Percentiles rank a stretch among this genome's conserved stretches.
phyloP scores from a whole-genome alignment of 2,888 invertebrate genomes.

The Timandra comae region DNA sequence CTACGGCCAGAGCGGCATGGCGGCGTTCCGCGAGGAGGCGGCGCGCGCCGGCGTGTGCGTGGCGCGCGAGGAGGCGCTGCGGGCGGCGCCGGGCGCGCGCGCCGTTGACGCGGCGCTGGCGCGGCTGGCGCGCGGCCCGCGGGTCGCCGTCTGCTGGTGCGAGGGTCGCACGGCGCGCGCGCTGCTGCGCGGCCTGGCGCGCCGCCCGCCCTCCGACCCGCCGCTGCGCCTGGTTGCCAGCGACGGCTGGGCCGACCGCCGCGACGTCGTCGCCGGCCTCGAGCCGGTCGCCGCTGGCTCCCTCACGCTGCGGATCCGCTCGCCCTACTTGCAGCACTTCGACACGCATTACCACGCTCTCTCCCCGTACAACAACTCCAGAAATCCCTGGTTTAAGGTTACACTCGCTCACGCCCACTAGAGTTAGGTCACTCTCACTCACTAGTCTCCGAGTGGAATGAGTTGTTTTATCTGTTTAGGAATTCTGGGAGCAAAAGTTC shows the following conservation, averaged over 20 bases:
- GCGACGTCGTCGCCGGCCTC: constrained; percentile 82
- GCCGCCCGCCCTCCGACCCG: constrained; percentile 61
- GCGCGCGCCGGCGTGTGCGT: constrained; percentile 82
- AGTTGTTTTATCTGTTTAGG: no score
- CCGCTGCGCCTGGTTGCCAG: constrained; percentile 78
- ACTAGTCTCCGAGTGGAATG: no score
- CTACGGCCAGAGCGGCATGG: constrained; percentile 86
- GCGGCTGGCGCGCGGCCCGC: constrained; percentile 46
- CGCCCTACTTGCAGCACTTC: constrained; percentile 80
- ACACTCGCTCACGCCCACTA: no score
- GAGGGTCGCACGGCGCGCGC: constrained; percentile 83
- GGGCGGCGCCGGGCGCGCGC: constrained; percentile 27
- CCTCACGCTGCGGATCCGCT: constrained; percentile 85
- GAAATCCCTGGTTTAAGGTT: constrained; percentile 84
- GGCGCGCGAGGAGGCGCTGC: constrained; percentile 71
- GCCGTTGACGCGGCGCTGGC: constrained; percentile 61
- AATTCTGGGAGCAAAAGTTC: constrained; percentile 86
- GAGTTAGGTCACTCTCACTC: no score
- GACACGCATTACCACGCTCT: constrained; percentile 82
- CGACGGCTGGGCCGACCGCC: constrained; percentile 86
- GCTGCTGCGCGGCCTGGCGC: constrained; percentile 77
- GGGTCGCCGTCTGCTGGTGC: constrained; percentile 87
- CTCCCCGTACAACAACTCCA: constrained; percentile 77
- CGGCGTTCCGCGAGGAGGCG: constrained; percentile 83
- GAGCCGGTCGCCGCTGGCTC: constrained; percentile 82